Percentiles rank a stretch among this genome's conserved stretches.
phyloP scores from a whole-genome alignment of 2,797 vertebrate genomes.

The Enoplosus armatus region DNA sequence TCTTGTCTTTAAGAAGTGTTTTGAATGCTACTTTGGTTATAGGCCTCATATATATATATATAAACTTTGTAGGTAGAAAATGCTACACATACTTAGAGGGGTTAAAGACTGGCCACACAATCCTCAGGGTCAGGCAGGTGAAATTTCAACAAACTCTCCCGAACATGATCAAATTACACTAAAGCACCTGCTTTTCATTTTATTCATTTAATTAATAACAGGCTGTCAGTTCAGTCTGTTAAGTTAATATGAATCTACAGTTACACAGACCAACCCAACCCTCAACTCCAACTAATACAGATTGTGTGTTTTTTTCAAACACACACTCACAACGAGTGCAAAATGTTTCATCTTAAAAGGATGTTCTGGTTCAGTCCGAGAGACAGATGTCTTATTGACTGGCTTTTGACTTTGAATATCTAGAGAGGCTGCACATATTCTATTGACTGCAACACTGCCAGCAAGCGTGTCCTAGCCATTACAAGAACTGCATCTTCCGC shows the following conservation, averaged over 20 bases:
- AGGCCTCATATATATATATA: too few species aligned
- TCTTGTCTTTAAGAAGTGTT: too few species aligned
- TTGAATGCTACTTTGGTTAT: too few species aligned
- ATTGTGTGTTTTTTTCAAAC: neutral
- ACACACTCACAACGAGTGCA: constrained; percentile 13
- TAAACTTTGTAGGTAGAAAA: too few species aligned
- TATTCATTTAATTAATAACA: constrained; percentile 31
- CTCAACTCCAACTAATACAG: constrained; percentile 4
- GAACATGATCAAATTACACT: constrained; percentile 9
- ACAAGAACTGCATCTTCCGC: too few species aligned
- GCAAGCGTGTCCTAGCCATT: too few species aligned
- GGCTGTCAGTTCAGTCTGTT: constrained; percentile 9
- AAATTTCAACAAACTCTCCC: constrained; percentile 15
- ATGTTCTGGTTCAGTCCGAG: constrained; percentile 32
- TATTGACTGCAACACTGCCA: too few species aligned
- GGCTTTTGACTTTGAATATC: neutral
- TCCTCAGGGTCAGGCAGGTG: neutral
- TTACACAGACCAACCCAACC: neutral
- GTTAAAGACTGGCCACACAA: neutral
- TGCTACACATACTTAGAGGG: too few species aligned
- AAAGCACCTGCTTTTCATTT: constrained; percentile 15
- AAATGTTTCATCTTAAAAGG: constrained; percentile 43
- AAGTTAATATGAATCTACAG: neutral
- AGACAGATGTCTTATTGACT: constrained; percentile 62
- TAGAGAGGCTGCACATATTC: too few species aligned